Conservation (phyloP, 2,888 invertebrate genomes). For the Octodonta nipae region DNA sequence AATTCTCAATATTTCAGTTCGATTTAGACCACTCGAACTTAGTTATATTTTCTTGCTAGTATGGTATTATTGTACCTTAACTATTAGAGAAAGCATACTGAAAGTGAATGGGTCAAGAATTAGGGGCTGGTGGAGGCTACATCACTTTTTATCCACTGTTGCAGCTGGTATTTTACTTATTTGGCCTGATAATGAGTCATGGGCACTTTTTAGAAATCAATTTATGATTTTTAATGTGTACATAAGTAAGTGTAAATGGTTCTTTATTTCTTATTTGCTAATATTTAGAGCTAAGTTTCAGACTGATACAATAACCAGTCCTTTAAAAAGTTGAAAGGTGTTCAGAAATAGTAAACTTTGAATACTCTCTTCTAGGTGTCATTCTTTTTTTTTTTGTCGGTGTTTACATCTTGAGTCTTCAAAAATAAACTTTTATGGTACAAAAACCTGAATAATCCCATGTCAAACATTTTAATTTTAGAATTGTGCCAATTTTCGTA, state of each 20-base stretch:
- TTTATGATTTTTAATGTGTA: slow-evolving; percentile 92
- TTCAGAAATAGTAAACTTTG: no score
- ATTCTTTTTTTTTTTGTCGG: no score
- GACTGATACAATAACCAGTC: no score
- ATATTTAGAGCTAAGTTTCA: no score
- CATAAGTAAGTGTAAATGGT: slow-evolving; percentile 50
- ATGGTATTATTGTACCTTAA: slow-evolving; percentile 99
- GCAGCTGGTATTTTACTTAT: slow-evolving; percentile 88
- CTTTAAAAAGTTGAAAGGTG: no score
- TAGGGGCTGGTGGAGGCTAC: slow-evolving; percentile 96
- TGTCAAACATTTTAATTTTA: no score
- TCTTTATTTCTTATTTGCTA: no score
- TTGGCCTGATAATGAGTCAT: slow-evolving; percentile 91
- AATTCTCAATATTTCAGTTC: slow-evolving; percentile 66
- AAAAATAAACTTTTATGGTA: no score
- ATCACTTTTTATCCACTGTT: slow-evolving; percentile 94
- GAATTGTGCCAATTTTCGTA: no score
- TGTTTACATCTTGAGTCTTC: slow-evolving; percentile 1
- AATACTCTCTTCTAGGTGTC: no score
- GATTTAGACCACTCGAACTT: slow-evolving; percentile 75
- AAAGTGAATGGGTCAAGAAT: slow-evolving; percentile 95
- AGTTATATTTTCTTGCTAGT: slow-evolving; percentile 88
- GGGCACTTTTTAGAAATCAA: slow-evolving; percentile 77
- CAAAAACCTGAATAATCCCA: no score
- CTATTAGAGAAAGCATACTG: slow-evolving; percentile 94